Percentiles rank a stretch among this genome's conserved stretches.
Evolutionary conservation across 2,113 vertebrate genomes (phyloP).

Genomic region (Callithrix jacchus): DNA sequence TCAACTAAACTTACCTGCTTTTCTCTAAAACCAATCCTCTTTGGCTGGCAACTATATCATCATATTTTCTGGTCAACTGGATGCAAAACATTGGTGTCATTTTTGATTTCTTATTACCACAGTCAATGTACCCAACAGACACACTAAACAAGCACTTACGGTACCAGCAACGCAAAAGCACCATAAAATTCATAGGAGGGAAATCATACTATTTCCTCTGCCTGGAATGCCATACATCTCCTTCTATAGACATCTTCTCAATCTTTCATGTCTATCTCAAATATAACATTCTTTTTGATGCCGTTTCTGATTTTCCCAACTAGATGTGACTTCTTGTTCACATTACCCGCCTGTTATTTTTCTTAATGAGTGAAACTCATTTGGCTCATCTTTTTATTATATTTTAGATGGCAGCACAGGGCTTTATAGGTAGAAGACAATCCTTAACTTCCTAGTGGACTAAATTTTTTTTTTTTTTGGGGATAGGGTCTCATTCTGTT

Average conservation of each 20-base stretch:
- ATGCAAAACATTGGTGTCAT: not conserved
- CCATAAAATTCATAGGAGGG: not conserved
- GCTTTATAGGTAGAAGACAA: not conserved
- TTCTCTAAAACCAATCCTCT: not conserved
- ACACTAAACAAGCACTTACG: not conserved
- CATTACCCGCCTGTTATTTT: not conserved
- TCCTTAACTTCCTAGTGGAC: not conserved
- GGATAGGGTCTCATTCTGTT: too few species aligned
- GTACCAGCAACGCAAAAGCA: not conserved
- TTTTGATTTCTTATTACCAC: constrained; percentile 10
- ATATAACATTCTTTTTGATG: not conserved
- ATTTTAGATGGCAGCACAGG: not conserved
- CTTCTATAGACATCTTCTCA: not conserved
- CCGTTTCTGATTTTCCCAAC: not conserved
- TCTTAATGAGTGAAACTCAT: not conserved
- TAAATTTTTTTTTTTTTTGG: not conserved
- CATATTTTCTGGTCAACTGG: not conserved
- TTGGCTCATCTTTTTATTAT: not conserved
- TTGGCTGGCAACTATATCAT: not conserved
- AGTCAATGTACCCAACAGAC: not conserved
- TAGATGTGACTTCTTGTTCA: not conserved
- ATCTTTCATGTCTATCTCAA: not conserved
- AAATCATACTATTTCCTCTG: not conserved
- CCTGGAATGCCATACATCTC: not conserved
- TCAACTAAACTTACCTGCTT: not conserved